Evolutionary conservation across 1,140 invertebrate genomes (phyloP).

Genomic region (Littorina saxatilis): DNA sequence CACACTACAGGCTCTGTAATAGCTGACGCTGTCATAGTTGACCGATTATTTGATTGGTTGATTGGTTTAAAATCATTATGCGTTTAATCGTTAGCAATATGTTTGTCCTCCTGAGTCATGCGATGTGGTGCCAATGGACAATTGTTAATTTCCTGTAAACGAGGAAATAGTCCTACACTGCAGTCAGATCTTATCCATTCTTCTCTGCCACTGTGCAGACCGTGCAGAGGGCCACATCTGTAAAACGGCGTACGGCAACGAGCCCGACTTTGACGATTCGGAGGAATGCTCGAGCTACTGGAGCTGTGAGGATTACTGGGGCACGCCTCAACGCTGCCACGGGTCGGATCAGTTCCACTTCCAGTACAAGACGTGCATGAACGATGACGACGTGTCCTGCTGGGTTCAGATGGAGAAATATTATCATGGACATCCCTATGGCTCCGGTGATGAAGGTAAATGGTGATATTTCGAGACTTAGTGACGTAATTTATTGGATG

Average conservation of each 20-base stretch:
- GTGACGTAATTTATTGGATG: too few relatives aligned
- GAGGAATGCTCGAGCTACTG: conserved; percentile 21
- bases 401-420: conserved; percentile 21
- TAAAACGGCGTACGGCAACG: conserved; percentile 36
- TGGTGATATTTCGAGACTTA: too few relatives aligned
- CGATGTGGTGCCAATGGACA: too few relatives aligned
- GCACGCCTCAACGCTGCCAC: not conserved
- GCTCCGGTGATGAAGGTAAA: not conserved
- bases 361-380: conserved; percentile 16
- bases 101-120: too few relatives aligned
- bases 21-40: too few relatives aligned
- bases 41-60: too few relatives aligned
- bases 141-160: too few relatives aligned
- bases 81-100: too few relatives aligned
- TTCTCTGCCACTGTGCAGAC: not conserved
- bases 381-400: conserved; percentile 32
- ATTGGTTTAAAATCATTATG: too few relatives aligned
- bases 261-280: conserved; percentile 41
- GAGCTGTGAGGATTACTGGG: conserved; percentile 27
- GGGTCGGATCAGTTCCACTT: conserved; percentile 14
- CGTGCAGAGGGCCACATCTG: conserved; percentile 19
- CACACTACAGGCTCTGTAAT: too few relatives aligned
- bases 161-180: too few relatives aligned
- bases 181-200: too few relatives aligned
- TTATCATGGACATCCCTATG: not conserved